These are phyloP conservation scores for Bombus polaris DNA, from an alignment of 1,140 invertebrate genomes.

Conservation along the genomic window DNA sequence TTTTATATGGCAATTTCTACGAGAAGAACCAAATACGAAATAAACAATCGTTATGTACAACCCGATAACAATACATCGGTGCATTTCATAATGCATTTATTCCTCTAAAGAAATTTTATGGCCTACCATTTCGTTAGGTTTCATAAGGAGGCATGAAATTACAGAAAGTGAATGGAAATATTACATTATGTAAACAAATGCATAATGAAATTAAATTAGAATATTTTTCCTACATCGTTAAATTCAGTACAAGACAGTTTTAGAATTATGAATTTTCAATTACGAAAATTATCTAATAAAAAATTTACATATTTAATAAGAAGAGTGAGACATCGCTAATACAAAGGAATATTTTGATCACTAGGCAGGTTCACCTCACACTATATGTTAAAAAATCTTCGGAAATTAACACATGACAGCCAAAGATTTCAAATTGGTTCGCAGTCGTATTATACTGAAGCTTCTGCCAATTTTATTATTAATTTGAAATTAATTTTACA, in stretches of 20 bases:
- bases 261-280: background rate
- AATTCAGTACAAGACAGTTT: background rate
- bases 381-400: too few relatives aligned
- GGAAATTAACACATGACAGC: too few relatives aligned
- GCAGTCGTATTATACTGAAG: too few relatives aligned
- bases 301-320: too few relatives aligned
- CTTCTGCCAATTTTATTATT: too few relatives aligned
- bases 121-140: background rate
- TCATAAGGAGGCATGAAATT: too few relatives aligned
- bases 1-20: background rate
- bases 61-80: background rate
- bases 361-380: too few relatives aligned
- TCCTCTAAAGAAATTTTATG: background rate
- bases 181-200: background rate
- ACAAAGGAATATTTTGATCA: background rate
- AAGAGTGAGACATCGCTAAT: background rate
- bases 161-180: background rate
- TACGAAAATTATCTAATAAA: background rate
- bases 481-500: too few relatives aligned
- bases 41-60: background rate
- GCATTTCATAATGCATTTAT: background rate
- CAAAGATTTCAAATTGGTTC: too few relatives aligned
- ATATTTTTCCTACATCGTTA: background rate
- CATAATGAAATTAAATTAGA: background rate
- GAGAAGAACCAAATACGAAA: background rate